Evolutionary conservation across 1,140 invertebrate species (phyloP), one percentile per base, ranked within the genome.

Genomic region (Doryteuthis pealeii): DNA sequence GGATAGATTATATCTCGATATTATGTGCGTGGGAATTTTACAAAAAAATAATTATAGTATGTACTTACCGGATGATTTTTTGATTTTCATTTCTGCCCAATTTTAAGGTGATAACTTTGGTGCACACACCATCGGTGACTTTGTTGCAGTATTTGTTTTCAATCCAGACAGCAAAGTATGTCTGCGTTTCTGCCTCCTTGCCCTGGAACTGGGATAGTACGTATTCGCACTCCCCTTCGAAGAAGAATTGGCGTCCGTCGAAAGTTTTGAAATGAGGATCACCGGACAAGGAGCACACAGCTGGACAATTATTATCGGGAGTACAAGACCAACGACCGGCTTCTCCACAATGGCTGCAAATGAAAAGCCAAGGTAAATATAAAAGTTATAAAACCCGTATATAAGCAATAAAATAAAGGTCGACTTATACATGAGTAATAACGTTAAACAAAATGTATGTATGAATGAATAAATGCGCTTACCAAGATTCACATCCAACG

Each of bases 241-340:
- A 96, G 85, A 96, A 92, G 84, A 91, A 96, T 12, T 90, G 90
- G 73, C 91, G 91, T 0, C 94, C 94, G 87, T 96, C 95, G 83
- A 96, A 97, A 0, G 95, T 97, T 31, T 91, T 91, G 86, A 96
- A 97, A 88, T 97, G 95, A 4, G 95, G 95, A 89, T 96, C 95
- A 0, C 95, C 95, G 28, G 94, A 90, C 0, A 93, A 92, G 0
- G 92, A 91, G 85, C 95, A 88, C 1, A 80, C 82, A 28, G 22
- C 66, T 32, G 66, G 32, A 22, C 66, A 68, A 31, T 68, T 22
- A 8, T 31, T 32, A 10, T 32, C 30, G 5, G 18, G 22, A 22
- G 31, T 31, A 3, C 66, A 68, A 33, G n/a, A 26, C 66, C 66
- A 68, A 31, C 32, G 66, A 14, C 66, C 66, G 8, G 26, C 54